These are phyloP conservation scores for Siderastrea radians DNA, from an alignment of 92 coral and sea anemone species.

Conservation along the genomic window DNA sequence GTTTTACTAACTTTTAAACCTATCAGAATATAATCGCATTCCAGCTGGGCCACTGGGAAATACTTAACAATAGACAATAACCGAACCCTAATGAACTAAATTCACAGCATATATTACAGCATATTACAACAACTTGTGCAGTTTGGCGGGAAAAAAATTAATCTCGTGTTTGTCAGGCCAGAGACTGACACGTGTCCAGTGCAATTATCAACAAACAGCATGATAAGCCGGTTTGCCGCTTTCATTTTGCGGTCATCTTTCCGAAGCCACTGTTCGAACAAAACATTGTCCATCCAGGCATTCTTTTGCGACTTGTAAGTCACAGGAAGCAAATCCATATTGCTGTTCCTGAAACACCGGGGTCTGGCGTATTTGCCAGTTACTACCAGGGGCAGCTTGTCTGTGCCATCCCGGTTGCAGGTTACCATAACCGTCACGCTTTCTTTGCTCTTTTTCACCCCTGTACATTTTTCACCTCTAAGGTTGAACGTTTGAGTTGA, in stretches of 20 bases:
- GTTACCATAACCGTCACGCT: slow-evolving; percentile 52
- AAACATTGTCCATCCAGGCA: slow-evolving; percentile 19
- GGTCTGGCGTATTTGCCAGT: slow-evolving; percentile 60
- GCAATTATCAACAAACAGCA: slow-evolving; percentile 67
- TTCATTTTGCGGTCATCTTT: slow-evolving; percentile 53
- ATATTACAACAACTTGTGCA: neutral
- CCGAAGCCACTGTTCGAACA: slow-evolving; percentile 34
- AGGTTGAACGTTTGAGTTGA: slow-evolving; percentile 45
- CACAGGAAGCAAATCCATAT: slow-evolving; percentile 61
- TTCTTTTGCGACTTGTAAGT: slow-evolving; percentile 42
- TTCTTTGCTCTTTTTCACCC: slow-evolving; percentile 53
- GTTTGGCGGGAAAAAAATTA: slow-evolving; percentile 38
- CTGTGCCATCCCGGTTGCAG: slow-evolving; percentile 52
- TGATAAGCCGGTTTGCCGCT: slow-evolving; percentile 42
- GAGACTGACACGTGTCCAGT: slow-evolving; percentile 54
- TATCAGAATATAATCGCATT: too few species aligned
- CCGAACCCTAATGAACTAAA: too few species aligned
- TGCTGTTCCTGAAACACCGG: slow-evolving; percentile 50
- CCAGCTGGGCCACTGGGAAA: too few species aligned
- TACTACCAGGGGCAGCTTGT: slow-evolving; percentile 56
- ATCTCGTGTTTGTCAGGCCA: slow-evolving; percentile 55
- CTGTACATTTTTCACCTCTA: slow-evolving; percentile 56
- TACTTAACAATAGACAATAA: too few species aligned
- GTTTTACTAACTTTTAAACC: too few species aligned
- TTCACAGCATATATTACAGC: too few species aligned